Evolutionary conservation across 2,113 vertebrate species (phyloP), one percentile per base, ranked within the genome.

Genomic region (Rhizomys pruinosus): DNA sequence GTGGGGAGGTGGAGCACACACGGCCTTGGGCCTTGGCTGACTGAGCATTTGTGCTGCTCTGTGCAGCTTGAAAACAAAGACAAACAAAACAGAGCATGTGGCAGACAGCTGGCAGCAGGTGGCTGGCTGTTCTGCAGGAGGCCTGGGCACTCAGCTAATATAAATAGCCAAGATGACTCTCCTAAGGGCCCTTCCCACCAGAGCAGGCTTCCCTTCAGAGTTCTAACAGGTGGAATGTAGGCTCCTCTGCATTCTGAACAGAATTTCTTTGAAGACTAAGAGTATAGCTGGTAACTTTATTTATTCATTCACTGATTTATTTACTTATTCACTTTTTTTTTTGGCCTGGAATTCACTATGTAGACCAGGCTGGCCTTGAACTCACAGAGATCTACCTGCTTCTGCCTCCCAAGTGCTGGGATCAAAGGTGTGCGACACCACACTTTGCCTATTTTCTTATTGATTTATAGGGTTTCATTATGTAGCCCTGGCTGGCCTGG

Each of bases 11-110:
- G 27, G 42, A 77, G 32, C 88, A 34, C 64, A 29, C 3, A 1
- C 0, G 25, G 4, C 3, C 59, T 15, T 16, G 3, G 59, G 44
- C 11, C 9, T 16, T 59, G 1, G 32, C 3, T 5, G 2, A 25
- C 27, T 1, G 44, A 8, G 47, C 22, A 37, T 44, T 39, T 42
- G 44, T 77, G 87, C 66, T 71, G 71, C 23, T 57, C 47, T 76
- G 89, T 39, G 68, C 1, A 1, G 64, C 73, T 73, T 61, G 5
- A n/a, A 59, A 34, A 39, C 44, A 74, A n/a, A 42, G 64, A 4
- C 6, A 6, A 66, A 78, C 7, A 7, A 57, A 64, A 34, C 7
- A 0, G 42, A 13, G 29, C 32, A 1, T 59, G 4, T 87, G 91
- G 76, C 20, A 19, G 59, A 55, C 76, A 10, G 87, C 34, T 29